Base-by-base conservation (phyloP, 2,888 invertebrate species). In the Rotaria socialis region DNA sequence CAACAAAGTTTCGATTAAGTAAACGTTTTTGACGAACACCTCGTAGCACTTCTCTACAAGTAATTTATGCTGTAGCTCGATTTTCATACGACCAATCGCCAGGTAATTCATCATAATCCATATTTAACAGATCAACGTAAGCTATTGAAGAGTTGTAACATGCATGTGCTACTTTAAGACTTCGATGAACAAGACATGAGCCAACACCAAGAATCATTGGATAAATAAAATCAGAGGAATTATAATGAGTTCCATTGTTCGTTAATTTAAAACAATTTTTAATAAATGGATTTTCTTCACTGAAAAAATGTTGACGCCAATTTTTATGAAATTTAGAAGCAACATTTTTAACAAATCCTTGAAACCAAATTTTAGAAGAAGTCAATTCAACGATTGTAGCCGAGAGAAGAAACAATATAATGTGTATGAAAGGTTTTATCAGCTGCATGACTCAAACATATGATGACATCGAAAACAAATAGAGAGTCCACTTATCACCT, bases 121-220 rank as follows among this genome's bases (percentile, higher is more conserved):
- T 80, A 80, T 80, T 80, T 47, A 80, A 80, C 6, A 80, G 43
- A 80, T 80, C 75, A 80, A 80, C 47, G 47, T 80, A 80, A 80
- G 6, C 24, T 24, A 80, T 3, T 22, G 47, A 80, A 24, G 75
- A 24, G n/a, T 67, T 67, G 16, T 35, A 16, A 14, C 67, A 35
- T 35, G 7, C 35, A 35, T 35, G 67, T 5, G 67, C 67, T 35
- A 80, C 47, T 80, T 80, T 80, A 24, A 80, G 8, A 47, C 47
- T 47, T 47, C 75, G 41, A 80, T 80, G 43, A 47, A 47, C 47
- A 19, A 67, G 35, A 35, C 67, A 67, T 35, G 67, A 67, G 16
- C 67, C 67, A 80, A 80, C 75, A 24, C 24, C 47, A 7, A 80
- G 22, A 24, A 80, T 80, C 75, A 80, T 80, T 47, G 75, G 75